Evolutionary conservation across 64 coral and sea anemone genomes (phyloP), one percentile per base, ranked within the genome.

Genomic region (Montipora sp.): DNA sequence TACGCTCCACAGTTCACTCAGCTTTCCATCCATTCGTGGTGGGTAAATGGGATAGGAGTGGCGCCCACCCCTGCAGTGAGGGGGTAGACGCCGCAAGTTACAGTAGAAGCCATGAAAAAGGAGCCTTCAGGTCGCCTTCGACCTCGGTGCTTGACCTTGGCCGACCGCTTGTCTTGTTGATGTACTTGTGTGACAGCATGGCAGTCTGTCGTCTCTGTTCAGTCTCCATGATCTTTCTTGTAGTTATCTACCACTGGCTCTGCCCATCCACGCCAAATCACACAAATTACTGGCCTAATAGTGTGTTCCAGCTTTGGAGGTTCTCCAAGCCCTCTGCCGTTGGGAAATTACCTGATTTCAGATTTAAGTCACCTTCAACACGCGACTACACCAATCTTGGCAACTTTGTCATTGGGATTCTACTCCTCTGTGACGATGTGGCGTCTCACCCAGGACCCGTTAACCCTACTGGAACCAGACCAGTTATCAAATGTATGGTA

Each of bases 401-500:
- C 80, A 72, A 91, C 90, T 59, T 91, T 44, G 22, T 75, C 80
- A 48, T 55, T 36, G 63, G 59, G 57, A 57, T 90, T 43, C 55
- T 91, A 51, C 46, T 93, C 60, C 77, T 93, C 76, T 77, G 58
- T 80, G 84, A 84, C 65, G 75, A 93, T 71, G 76, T 80, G 18
- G 84, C 84, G 21, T 68, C 77, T 78, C 75, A 90, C 63, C 84
- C 74, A 43, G 92, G 84, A 53, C 84, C 83, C n/a, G 68, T 63
- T 2, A 22, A n/a, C 27, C 6, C 24, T 50, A 71, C 57, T 47
- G 78, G 12, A 80, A 46, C 73, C 24, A 88, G 20, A 19, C 51
- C 46, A 71, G 7, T 15, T 83, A 70, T 87, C 60, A 87, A 87
- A 44, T 93, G 91, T 16, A 86, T 63, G 46, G 74, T 86, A 19